Evolutionary conservation across 1,140 invertebrate species (phyloP).

Genomic region (Cydia splendana): DNA sequence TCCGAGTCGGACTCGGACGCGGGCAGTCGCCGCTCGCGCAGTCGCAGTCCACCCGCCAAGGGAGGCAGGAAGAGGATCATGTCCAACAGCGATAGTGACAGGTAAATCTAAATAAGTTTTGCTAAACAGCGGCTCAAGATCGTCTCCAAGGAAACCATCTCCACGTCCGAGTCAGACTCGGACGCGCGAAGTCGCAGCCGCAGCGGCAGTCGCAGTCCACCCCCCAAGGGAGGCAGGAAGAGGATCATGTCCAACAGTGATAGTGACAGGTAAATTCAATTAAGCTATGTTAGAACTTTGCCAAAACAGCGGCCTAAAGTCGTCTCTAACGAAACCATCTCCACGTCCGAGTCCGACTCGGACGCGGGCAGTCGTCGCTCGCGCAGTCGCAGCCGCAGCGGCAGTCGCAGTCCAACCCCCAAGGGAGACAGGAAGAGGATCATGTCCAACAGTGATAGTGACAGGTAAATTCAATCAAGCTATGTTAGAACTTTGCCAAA

Average conservation of each 20-base stretch:
- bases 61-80: slow-evolving; percentile 73
- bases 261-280: slow-evolving; percentile 61
- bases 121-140: slow-evolving; percentile 84
- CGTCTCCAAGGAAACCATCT: slow-evolving; percentile 97
- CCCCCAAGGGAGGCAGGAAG: slow-evolving; percentile 62
- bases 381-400: slow-evolving; percentile 53
- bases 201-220: slow-evolving; percentile 57
- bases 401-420: slow-evolving; percentile 47
- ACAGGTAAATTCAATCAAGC: too few relatives aligned
- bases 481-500: too few relatives aligned
- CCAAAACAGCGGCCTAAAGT: slow-evolving; percentile 84
- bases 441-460: slow-evolving; percentile 58
- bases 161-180: slow-evolving; percentile 95
- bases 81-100: slow-evolving; percentile 73
- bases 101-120: slow-evolving; percentile 41
- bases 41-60: slow-evolving; percentile 53
- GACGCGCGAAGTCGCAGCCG: slow-evolving; percentile 72
- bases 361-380: slow-evolving; percentile 72
- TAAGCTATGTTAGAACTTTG: too few relatives aligned
- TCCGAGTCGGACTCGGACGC: slow-evolving; percentile 93
- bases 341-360: slow-evolving; percentile 95
- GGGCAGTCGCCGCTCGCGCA: slow-evolving; percentile 46
- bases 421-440: slow-evolving; percentile 70
- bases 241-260: slow-evolving; percentile 75
- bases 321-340: slow-evolving; percentile 97